Evolutionary conservation across 1,140 invertebrate species (phyloP).

Genomic region (Brachionus plicatilis): DNA sequence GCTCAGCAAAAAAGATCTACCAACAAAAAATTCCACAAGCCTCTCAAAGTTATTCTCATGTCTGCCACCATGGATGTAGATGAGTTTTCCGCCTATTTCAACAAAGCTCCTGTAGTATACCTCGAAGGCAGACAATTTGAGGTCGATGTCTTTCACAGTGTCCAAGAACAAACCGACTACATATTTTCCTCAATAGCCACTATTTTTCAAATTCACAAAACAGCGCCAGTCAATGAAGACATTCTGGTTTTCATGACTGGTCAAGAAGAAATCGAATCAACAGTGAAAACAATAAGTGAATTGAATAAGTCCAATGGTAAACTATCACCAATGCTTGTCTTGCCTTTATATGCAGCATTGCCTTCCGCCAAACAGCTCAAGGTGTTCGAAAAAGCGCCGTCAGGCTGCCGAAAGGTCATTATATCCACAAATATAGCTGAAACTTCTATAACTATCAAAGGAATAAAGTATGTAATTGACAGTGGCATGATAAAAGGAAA

Average conservation of each 20-base stretch:
- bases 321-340: not conserved
- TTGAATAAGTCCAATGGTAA: not conserved
- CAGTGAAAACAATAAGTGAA: slow-evolving; percentile 65
- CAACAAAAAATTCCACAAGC: slow-evolving; percentile 44
- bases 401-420: slow-evolving; percentile 31
- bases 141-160: slow-evolving; percentile 60
- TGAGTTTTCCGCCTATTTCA: slow-evolving; percentile 82
- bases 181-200: slow-evolving; percentile 93
- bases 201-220: slow-evolving; percentile 82
- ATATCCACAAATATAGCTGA: slow-evolving; percentile 43
- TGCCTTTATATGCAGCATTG: slow-evolving; percentile 38
- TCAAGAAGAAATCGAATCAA: slow-evolving; percentile 93
- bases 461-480: slow-evolving; percentile 89
- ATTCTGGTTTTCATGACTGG: slow-evolving; percentile 96
- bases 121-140: slow-evolving; percentile 80
- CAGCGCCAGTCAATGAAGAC: slow-evolving; percentile 60
- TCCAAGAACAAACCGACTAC: slow-evolving; percentile 67
- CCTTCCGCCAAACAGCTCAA: slow-evolving; percentile 17
- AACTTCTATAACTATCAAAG: slow-evolving; percentile 74
- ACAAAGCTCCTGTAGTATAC: slow-evolving; percentile 75
- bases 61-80: slow-evolving; percentile 65
- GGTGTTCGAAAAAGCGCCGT: not conserved
- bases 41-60: slow-evolving; percentile 51
- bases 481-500: slow-evolving; percentile 82
- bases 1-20: slow-evolving; percentile 68